Base-by-base conservation (phyloP, 2,113 vertebrate genomes). In the Mohoua ochrocephala region DNA sequence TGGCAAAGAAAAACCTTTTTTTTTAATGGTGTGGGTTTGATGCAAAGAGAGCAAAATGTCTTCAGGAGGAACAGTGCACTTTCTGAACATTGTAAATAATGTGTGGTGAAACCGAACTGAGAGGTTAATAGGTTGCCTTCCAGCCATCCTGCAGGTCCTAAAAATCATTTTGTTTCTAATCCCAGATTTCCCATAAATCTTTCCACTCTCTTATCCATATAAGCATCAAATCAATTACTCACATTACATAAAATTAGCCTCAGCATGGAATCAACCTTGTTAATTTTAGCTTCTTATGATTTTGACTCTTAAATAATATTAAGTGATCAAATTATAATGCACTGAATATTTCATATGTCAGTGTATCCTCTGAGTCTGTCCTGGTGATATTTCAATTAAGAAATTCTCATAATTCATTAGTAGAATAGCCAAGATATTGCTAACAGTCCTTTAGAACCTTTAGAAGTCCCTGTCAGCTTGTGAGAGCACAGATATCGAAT, bases 211-310 rank as follows among this genome's bases (percentile, higher is more conserved):
- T 91, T 78, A 59, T 68, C 21, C 22, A 19, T 67, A 19, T 68
- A 75, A 84, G 54, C 54, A 69, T n/a, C 14, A 42, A 86, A 87
- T 80, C 4, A 76, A 5, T 91, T 87, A 65, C 42, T 84, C 18
- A 77, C 15, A 28, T 73, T 77, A 82, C 13, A 11, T 77, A 65
- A 86, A 90, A 92, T 83, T 73, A 92, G 4, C 13, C 57, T 70
- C 59, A 70, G 30, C 42, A 37, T 59, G 60, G 19, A 86, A 74
- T 80, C 50, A 67, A 44, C 39, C 12, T 80, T 73, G 35, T 73
- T 93, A 80, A 76, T 85, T 96, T 93, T 87, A 59, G 27, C 87
- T 86, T 93, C 27, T 63, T 83, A 61, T 14, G 39, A 83, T 91
- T 86, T 94, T 94, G 63, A 68, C 20, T 88, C 50, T 76, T 82